A percentile compares a stretch with the other conserved stretches of the same genome.
These are phyloP conservation scores for Hypotaenidia okinawae DNA, from an alignment of 2,797 vertebrate species.

Conservation along the genomic window DNA sequence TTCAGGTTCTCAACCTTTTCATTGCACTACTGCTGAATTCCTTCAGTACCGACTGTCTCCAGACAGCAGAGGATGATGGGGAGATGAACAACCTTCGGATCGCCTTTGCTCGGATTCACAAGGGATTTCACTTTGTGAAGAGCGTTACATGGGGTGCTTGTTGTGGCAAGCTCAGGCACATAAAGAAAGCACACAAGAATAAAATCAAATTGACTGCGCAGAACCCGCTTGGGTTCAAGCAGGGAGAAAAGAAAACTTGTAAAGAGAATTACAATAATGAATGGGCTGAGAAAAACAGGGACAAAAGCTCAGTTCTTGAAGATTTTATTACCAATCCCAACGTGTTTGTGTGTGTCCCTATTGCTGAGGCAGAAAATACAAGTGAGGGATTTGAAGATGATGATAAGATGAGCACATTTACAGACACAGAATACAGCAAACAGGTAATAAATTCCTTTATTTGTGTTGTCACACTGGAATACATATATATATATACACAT, in stretches of 20 bases:
- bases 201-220: conserved; percentile 75
- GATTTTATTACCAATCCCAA: conserved; percentile 87
- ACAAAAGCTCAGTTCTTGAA: conserved; percentile 74
- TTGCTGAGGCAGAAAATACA: conserved; percentile 91
- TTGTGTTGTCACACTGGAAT: background rate
- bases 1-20: conserved; percentile 95
- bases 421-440: conserved; percentile 51
- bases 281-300: conserved; percentile 65
- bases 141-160: conserved; percentile 71
- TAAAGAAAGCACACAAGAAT: conserved; percentile 79
- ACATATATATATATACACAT: background rate
- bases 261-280: conserved; percentile 75
- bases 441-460: conserved; percentile 54
- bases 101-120: conserved; percentile 88
- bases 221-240: background rate
- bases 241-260: background rate
- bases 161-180: conserved; percentile 78
- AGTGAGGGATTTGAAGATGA: conserved; percentile 86
- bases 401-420: conserved; percentile 72
- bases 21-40: conserved; percentile 94
- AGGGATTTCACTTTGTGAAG: conserved; percentile 70
- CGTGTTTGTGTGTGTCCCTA: conserved; percentile 89
- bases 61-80: conserved; percentile 88
- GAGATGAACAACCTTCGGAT: conserved; percentile 95
- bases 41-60: conserved; percentile 91